Evolutionary conservation across 1,140 invertebrate genomes (phyloP).

Genomic region (Hyphantria cunea): DNA sequence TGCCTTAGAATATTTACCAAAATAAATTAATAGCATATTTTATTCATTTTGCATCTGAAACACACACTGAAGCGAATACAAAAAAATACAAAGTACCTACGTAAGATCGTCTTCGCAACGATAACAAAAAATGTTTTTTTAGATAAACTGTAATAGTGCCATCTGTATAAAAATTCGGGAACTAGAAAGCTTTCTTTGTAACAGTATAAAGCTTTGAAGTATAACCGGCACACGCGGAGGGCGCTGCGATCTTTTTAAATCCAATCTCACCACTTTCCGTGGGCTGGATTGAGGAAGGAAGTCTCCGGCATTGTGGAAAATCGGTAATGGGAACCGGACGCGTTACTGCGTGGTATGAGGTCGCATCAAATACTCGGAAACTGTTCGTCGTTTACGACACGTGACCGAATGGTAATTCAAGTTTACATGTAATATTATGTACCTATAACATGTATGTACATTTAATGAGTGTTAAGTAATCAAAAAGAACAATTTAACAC

Average conservation of each 20-base stretch:
- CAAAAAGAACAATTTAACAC: too few relatives aligned
- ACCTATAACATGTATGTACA: too few relatives aligned
- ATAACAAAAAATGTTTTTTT: too few relatives aligned
- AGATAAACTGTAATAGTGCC: constrained; percentile 46
- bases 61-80: too few relatives aligned
- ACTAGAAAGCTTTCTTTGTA: constrained; percentile 47
- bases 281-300: not conserved
- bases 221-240: constrained; percentile 41
- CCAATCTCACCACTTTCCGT: constrained; percentile 2
- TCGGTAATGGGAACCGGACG: constrained; percentile 2
- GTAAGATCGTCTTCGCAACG: too few relatives aligned
- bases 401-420: not conserved
- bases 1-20: too few relatives aligned
- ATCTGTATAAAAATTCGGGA: constrained; percentile 43
- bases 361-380: too few relatives aligned
- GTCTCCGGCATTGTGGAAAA: constrained; percentile 12
- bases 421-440: not conserved
- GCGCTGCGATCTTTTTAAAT: constrained; percentile 38
- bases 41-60: too few relatives aligned
- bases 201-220: constrained; percentile 42
- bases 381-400: not conserved
- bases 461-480: too few relatives aligned
- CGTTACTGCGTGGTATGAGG: not conserved
- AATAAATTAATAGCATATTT: too few relatives aligned
- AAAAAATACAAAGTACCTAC: too few relatives aligned